These are phyloP conservation scores for Aratinga solstitialis DNA, from an alignment of 2,797 vertebrate genomes.

Conservation along the genomic window DNA sequence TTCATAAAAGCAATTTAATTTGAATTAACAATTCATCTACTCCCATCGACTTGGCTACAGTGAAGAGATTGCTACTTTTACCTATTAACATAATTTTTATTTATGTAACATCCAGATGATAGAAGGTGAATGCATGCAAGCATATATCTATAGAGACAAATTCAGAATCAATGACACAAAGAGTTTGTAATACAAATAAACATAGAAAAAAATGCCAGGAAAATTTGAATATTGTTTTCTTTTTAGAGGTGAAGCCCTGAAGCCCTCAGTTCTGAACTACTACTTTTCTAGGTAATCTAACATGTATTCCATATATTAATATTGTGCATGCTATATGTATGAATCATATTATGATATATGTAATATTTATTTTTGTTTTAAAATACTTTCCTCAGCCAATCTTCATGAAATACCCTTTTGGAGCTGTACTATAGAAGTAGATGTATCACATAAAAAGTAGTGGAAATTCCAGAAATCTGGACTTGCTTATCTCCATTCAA, in stretches of 20 bases:
- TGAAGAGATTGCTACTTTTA: not conserved
- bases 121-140: not conserved
- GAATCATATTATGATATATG: not conserved
- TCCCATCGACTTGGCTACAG: not conserved
- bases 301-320: not conserved
- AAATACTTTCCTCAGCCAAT: not conserved
- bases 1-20: conserved; percentile 57
- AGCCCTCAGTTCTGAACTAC: not conserved
- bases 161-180: not conserved
- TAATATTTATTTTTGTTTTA: not conserved
- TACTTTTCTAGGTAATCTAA: not conserved
- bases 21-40: conserved; percentile 43
- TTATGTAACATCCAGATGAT: not conserved
- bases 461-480: not conserved
- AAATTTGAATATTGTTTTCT: not conserved
- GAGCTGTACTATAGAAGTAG: not conserved
- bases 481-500: not conserved
- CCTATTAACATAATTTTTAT: not conserved
- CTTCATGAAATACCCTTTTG: not conserved
- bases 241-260: not conserved
- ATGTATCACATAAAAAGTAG: not conserved
- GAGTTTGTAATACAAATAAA: not conserved
- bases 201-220: not conserved
- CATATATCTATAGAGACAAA: not conserved
- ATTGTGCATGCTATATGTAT: not conserved